Percentiles rank a stretch among this genome's conserved stretches.
Evolutionary conservation across 1,140 invertebrate genomes (phyloP).

Genomic region (Pentalonia nigronervosa): DNA sequence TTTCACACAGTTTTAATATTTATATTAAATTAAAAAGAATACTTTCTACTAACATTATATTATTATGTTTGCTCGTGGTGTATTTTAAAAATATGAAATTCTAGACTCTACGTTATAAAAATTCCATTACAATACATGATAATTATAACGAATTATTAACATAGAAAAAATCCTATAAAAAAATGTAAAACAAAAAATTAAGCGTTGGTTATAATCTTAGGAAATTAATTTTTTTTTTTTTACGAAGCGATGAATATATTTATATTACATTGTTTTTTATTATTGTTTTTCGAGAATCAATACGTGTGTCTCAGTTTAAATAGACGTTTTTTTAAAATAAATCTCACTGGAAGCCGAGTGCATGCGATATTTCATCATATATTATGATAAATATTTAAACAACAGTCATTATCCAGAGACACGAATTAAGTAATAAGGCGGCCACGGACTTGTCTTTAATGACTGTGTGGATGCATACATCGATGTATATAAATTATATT

Average conservation of each 20-base stretch:
- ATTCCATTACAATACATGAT: not conserved
- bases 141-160: not conserved
- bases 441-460: no score
- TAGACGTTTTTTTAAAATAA: not conserved
- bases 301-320: not conserved
- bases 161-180: not conserved
- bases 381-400: no score
- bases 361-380: no score
- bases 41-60: not conserved
- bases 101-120: not conserved
- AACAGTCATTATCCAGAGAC: no score
- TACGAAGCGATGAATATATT: not conserved
- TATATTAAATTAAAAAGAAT: not conserved
- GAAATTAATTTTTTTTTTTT: not conserved
- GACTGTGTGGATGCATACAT: no score
- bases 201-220: not conserved
- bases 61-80: not conserved
- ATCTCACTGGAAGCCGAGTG: not conserved
- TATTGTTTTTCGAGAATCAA: no score
- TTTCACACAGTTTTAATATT: conserved; percentile 14
- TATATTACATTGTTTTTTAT: no score
- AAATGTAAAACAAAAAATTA: not conserved
- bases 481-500: no score
- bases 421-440: no score
- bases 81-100: not conserved